Percentiles rank a stretch among this genome's conserved stretches.
These are phyloP conservation scores for Tethea ocularis DNA, from an alignment of 2,888 invertebrate genomes.

Conservation along the genomic window DNA sequence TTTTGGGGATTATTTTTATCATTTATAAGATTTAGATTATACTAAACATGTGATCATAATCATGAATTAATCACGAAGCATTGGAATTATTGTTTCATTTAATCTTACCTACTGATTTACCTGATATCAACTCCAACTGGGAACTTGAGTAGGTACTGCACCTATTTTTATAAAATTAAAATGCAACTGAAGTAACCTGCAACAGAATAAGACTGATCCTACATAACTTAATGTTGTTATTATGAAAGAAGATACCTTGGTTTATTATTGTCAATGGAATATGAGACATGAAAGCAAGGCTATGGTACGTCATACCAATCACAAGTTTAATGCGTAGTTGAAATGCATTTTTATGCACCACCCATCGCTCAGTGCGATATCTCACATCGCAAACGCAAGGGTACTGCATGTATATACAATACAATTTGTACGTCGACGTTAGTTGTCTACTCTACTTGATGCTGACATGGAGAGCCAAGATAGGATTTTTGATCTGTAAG, in stretches of 20 bases:
- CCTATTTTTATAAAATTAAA: too few species aligned
- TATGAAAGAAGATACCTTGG: background rate
- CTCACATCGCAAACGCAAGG: constrained; percentile 1
- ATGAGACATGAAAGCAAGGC: background rate
- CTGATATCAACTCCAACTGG: too few species aligned
- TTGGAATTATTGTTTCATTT: background rate
- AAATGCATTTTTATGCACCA: constrained; percentile 4
- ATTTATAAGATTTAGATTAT: constrained; percentile 3
- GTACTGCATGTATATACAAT: background rate
- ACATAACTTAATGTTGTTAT: background rate
- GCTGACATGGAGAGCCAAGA: background rate
- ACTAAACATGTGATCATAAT: background rate
- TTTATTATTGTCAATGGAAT: constrained; percentile 2
- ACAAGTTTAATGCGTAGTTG: background rate
- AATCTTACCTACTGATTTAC: background rate
- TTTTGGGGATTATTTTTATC: constrained; percentile 4
- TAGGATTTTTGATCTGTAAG: background rate
- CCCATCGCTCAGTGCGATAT: background rate
- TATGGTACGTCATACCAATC: background rate
- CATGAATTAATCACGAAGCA: background rate
- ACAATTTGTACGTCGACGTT: background rate
- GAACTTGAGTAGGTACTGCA: too few species aligned
- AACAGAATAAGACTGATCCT: too few species aligned
- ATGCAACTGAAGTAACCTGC: too few species aligned
- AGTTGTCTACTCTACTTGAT: background rate